Evolutionary conservation across 2,797 vertebrate species (phyloP), one percentile per base, ranked within the genome.

Genomic region (Thripadectes ignobilis): DNA sequence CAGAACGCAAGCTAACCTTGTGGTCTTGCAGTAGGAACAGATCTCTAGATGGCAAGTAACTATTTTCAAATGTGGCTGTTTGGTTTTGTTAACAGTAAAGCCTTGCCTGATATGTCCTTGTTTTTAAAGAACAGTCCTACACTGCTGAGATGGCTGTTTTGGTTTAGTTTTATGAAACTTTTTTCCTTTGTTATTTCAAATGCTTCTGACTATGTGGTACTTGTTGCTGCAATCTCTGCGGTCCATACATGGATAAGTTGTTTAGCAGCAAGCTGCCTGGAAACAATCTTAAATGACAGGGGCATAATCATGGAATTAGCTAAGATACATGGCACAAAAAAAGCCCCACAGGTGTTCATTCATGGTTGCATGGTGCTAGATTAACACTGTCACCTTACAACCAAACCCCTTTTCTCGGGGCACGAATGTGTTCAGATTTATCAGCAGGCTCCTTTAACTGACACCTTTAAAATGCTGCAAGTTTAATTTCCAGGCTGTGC

Each of bases 1-100:
- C 80, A 77, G 68, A 84, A 51, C 51, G 88, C 79, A 90, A 88
- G 89, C 22, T 89, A 88, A 95, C 82, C 87, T 83, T 86, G 85
- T 30, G 69, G 45, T 72, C 67, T 67, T 79, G 26, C 3, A 54
- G 57, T 12, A 77, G 52, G 54, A 87, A 71, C 6, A 2, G 65
- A 74, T 78, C 32, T 94, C 55, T 86, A 57, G 89, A 74, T 78
- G 63, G 55, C 77, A 80, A 89, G 83, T 63, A 86, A 91, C 92
- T 88, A 32, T 63, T 94, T 76, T 92, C 67, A 67, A 68, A 86
- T 14, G 30, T 66, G 72, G 39, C 41, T 73, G 36, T 63, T 62
- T 51, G 38, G 46, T 30, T 79, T 87, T 93, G 26, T 85, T 94
- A 89, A 38, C 65, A 78, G 36, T 19, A 77, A 72, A 69, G 58